phyloP scores from a whole-genome alignment of 2,797 vertebrate species.

The Aulostomus chinensis region DNA sequence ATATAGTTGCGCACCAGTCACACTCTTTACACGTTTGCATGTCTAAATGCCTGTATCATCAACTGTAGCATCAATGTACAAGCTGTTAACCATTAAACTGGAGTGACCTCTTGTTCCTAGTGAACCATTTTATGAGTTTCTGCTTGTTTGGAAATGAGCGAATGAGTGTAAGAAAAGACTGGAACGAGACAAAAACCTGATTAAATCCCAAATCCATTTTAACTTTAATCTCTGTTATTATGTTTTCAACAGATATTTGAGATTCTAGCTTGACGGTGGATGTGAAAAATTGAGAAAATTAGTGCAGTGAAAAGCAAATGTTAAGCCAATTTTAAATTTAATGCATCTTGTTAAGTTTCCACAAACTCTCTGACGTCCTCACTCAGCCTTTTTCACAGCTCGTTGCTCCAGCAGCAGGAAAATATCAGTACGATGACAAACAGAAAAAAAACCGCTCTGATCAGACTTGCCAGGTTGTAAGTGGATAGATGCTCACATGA shows the following conservation, averaged over 20 bases:
- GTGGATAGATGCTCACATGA: constrained; percentile 11
- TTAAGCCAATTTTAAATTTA: constrained; percentile 12
- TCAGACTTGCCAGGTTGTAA: constrained; percentile 23
- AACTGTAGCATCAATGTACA: constrained; percentile 6
- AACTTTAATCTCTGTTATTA: too few relatives aligned
- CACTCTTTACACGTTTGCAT: too few relatives aligned
- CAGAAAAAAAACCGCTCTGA: constrained; percentile 21
- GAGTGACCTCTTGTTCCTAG: too few relatives aligned
- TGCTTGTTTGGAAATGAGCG: too few relatives aligned
- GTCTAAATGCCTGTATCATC: background rate
- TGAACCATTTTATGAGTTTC: too few relatives aligned
- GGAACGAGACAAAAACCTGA: too few relatives aligned
- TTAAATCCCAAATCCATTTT: too few relatives aligned
- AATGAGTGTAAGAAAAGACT: too few relatives aligned
- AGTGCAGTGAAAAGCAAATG: too few relatives aligned
- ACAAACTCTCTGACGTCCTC: constrained; percentile 7
- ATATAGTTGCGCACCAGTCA: background rate
- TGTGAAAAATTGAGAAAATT: too few relatives aligned
- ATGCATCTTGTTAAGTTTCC: constrained; percentile 26
- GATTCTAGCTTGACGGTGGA: too few relatives aligned
- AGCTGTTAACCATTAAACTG: constrained; percentile 19
- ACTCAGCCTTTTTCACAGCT: constrained; percentile 17
- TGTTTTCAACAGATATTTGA: too few relatives aligned
- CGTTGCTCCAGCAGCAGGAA: constrained; percentile 14
- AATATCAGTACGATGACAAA: constrained; percentile 19